Conservation (phyloP, 2,888 invertebrate genomes). For the Drosophila pseudotakahashii region DNA sequence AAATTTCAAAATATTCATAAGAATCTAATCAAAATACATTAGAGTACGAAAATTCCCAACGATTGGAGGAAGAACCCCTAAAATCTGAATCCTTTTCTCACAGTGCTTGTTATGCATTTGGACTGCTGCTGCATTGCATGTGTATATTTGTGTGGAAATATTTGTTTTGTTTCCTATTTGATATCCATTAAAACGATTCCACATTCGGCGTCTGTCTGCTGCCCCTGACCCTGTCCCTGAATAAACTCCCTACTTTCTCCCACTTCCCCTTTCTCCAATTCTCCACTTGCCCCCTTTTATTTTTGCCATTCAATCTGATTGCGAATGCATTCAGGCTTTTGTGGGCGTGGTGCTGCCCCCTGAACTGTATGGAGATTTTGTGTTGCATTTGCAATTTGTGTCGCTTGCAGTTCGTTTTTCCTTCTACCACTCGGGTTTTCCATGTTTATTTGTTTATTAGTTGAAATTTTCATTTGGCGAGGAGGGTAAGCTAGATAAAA, state of each 20-base stretch:
- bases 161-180: conserved; percentile 74
- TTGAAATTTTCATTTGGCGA: conserved; percentile 57
- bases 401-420: conserved; percentile 55
- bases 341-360: conserved; percentile 17
- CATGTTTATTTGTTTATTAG: conserved; percentile 67
- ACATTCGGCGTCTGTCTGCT: conserved; percentile 56
- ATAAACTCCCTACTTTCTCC: conserved; percentile 11
- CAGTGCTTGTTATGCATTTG: conserved; percentile 28
- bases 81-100: not conserved
- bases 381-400: conserved; percentile 74
- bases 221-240: conserved; percentile 25
- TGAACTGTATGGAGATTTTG: conserved; percentile 27
- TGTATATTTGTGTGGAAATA: conserved; percentile 32
- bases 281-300: conserved; percentile 5
- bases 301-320: conserved; percentile 54
- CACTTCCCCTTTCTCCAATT: not conserved
- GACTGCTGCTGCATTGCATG: conserved; percentile 13
- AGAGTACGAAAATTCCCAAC: too few species aligned
- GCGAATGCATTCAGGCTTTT: conserved; percentile 49
- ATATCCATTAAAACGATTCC: conserved; percentile 80
- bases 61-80: not conserved
- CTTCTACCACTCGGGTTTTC: conserved; percentile 18
- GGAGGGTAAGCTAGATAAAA: conserved; percentile 6
- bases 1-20: not conserved
- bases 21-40: too few species aligned